Evolutionary conservation across 2,888 invertebrate genomes (phyloP).

Genomic region (Lepetodrilus schrolli): DNA sequence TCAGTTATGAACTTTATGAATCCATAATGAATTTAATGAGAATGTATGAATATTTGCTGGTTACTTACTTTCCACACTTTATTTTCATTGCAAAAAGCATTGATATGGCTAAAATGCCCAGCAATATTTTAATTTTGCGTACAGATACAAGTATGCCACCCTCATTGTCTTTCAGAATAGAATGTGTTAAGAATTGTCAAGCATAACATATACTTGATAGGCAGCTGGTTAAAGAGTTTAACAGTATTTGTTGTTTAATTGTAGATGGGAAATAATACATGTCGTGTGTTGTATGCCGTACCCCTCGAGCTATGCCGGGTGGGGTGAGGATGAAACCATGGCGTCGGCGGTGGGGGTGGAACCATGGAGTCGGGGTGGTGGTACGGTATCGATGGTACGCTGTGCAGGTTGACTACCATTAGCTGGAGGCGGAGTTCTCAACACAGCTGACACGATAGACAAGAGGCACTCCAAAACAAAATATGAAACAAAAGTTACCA

Average conservation of each 20-base stretch:
- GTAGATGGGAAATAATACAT: constrained; percentile 13
- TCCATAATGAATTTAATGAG: no score
- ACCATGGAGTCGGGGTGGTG: not conserved
- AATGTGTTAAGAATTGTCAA: not conserved
- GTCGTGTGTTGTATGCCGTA: no score
- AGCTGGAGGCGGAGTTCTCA: not conserved
- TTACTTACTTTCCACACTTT: no score
- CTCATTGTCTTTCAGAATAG: not conserved
- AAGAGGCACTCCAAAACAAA: constrained; percentile 3
- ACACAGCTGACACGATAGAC: not conserved
- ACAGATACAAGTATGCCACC: not conserved
- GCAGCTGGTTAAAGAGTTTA: not conserved
- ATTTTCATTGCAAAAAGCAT: no score
- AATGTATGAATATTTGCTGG: no score
- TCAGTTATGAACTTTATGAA: no score
- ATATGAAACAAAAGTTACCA: constrained; percentile 13
- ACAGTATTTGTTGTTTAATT: not conserved
- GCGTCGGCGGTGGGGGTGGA: not conserved
- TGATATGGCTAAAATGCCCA: not conserved
- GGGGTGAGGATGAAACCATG: not conserved
- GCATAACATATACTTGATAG: no score
- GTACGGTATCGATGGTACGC: not conserved
- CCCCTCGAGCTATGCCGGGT: not conserved
- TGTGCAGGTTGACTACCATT: not conserved
- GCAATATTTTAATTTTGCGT: not conserved